These are phyloP conservation scores for Speoplatyrhinus poulsoni DNA, from an alignment of 2,113 vertebrate species.

Conservation along the genomic window DNA sequence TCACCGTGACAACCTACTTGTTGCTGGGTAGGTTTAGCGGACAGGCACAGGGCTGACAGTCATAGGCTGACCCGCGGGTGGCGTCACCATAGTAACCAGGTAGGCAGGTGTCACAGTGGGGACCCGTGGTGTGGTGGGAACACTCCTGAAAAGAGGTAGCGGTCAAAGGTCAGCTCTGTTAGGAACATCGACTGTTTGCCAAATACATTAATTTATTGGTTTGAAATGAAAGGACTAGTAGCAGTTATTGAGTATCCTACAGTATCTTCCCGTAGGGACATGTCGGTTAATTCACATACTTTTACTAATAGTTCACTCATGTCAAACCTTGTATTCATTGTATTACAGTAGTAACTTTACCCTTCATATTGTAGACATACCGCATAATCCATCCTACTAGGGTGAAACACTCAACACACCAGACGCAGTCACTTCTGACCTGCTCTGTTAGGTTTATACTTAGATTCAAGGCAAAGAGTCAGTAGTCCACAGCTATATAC, in stretches of 20 bases:
- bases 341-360: no score
- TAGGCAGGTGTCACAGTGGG: constrained; percentile 61
- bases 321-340: no score
- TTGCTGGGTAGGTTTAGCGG: constrained; percentile 66
- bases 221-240: neutral
- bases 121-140: constrained; percentile 54
- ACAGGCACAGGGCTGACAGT: constrained; percentile 66
- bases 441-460: no score
- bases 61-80: constrained; percentile 53
- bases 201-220: constrained; percentile 1
- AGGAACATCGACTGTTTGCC: neutral
- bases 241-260: neutral
- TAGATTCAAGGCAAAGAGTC: no score
- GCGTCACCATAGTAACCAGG: constrained; percentile 65
- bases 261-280: neutral
- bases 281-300: no score
- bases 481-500: no score
- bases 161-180: constrained; percentile 7
- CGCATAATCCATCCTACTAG: no score
- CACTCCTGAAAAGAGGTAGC: constrained; percentile 52
- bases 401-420: no score
- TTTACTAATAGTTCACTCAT: no score
- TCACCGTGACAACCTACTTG: constrained; percentile 55
- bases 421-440: no score
- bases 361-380: no score